Conservation (phyloP, 2,113 vertebrate species). For the Eonycteris spelaea region DNA sequence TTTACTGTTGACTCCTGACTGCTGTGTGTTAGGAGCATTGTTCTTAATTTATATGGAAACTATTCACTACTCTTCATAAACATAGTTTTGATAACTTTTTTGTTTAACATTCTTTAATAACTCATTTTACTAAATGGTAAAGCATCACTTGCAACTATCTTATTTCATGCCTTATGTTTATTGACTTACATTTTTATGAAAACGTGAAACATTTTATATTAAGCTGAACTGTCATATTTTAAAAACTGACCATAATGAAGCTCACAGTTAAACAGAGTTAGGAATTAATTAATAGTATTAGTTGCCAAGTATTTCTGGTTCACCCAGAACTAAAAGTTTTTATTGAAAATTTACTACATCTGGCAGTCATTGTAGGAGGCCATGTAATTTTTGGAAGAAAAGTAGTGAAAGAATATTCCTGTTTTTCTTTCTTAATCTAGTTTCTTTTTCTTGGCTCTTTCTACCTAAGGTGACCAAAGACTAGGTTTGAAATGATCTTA, state of each 20-base stretch:
- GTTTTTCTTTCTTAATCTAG: constrained; percentile 23
- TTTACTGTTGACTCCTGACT: neutral
- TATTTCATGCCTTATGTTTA: neutral
- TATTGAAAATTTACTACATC: constrained; percentile 16
- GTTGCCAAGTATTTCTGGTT: constrained; percentile 30
- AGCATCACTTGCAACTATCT: neutral
- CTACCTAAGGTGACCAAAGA: neutral
- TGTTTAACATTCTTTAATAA: neutral
- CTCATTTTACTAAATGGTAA: neutral
- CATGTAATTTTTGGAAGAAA: constrained; percentile 25
- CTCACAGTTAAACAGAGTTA: constrained; percentile 6
- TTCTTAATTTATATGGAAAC: neutral
- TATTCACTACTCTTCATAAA: neutral
- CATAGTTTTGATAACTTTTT: neutral
- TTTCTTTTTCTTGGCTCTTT: constrained; percentile 40
- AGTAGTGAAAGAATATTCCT: neutral
- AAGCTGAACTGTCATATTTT: neutral
- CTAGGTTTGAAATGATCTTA: neutral
- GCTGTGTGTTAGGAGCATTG: neutral
- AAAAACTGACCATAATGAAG: neutral
- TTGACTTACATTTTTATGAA: neutral
- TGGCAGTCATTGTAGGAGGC: constrained; percentile 1
- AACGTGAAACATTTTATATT: constrained; percentile 34
- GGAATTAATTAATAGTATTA: constrained; percentile 7
- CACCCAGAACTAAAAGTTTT: constrained; percentile 19